These are phyloP conservation scores for Dinomys branickii DNA, from an alignment of 2,113 vertebrate genomes.

Conservation along the genomic window DNA sequence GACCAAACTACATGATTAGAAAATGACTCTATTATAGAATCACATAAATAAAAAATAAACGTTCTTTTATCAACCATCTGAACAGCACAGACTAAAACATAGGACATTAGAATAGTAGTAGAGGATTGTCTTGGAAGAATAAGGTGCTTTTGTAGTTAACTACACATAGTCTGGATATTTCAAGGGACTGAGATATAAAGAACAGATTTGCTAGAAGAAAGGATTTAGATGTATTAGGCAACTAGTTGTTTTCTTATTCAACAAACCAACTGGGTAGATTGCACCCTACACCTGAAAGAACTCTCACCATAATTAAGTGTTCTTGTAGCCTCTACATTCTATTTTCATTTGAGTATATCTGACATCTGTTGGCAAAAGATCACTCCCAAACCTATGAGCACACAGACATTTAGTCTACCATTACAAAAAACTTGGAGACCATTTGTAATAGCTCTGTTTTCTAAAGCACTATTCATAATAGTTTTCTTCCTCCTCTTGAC, in stretches of 20 bases:
- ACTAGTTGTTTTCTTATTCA: not conserved
- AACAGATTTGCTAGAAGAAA: not conserved
- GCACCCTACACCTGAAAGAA: not conserved
- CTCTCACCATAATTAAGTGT: not conserved
- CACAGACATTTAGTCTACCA: not conserved
- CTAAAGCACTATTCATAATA: not conserved
- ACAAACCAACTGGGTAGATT: not conserved
- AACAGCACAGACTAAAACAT: not conserved
- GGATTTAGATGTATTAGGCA: not conserved
- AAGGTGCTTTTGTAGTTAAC: not conserved
- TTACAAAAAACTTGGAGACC: not conserved
- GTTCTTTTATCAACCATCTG: not conserved
- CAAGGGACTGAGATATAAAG: not conserved
- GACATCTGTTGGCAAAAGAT: not conserved
- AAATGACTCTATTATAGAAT: conserved; percentile 22
- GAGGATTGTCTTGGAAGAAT: not conserved
- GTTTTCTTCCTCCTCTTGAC: conserved; percentile 34
- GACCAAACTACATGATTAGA: not conserved
- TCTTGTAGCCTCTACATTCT: not conserved
- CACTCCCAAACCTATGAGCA: not conserved
- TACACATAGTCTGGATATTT: not conserved
- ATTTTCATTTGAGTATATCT: not conserved
- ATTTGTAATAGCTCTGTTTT: not conserved
- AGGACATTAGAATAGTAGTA: not conserved
- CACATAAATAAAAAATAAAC: not conserved